Base-by-base conservation (phyloP, 2,888 invertebrate species). In the Pyrgus malvae region DNA sequence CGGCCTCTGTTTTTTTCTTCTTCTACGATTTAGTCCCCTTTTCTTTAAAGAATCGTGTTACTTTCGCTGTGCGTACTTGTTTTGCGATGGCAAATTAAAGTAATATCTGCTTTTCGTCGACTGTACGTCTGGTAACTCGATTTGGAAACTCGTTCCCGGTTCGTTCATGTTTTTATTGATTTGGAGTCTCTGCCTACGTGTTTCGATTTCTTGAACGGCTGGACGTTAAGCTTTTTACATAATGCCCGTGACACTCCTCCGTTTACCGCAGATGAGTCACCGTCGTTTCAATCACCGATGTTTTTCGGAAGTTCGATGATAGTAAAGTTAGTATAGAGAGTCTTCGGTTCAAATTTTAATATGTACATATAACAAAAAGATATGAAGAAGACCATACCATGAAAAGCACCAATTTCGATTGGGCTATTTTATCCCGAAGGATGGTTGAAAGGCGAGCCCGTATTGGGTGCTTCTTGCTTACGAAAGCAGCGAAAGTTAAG, bases 81-180 rank as follows among this genome's bases (percentile, higher is more conserved):
- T 29, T 29, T 9, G 2, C 9, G 29, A 2, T 9, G 9, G 29
- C n/a, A 29, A 29, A 29, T 8, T 29, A 7, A 2, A 29, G 14
- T 41, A 16, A 25, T 41, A 8, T 21, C 19, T 23, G 11, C 9
- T 21, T 9, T 23, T 41, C 14, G 12, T 25, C 11, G 14, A 41
- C 23, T 12, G 21, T 11, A 23, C 19, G 4, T 45, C 35, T 17
- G 17, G 19, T 6, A 17, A 8, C 19, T 19, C 2, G 21, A 21
- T 35, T 46, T 35, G 46, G 14, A 8, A 41, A 41, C 25, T 41
- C 14, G 41, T 41, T 23, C 14, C 8, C 23, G 4, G 12, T 41
- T 41, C 4, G 11, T n/a, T n/a, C n/a, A n/a, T 16, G 40, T 23
- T 41, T 41, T 41, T 41, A 41, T 9, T 41, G 23, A 38, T n/a